These are phyloP conservation scores for Notamacropus eugenii DNA, from an alignment of 2,797 vertebrate genomes.

Conservation along the genomic window DNA sequence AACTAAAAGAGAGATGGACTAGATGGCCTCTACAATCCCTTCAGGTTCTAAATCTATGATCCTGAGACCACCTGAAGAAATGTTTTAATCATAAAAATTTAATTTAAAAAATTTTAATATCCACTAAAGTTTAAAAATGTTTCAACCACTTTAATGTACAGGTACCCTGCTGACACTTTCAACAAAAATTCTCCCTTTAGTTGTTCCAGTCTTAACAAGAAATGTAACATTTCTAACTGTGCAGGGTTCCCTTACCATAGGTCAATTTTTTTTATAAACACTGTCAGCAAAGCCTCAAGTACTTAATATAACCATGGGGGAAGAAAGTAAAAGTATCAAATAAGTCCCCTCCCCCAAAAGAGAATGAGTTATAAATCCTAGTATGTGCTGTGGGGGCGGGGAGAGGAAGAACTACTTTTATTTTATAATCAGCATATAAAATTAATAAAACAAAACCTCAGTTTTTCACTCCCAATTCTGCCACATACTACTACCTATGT, in stretches of 20 bases:
- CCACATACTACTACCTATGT: background rate
- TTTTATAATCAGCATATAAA: conserved; percentile 52
- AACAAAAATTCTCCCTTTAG: background rate
- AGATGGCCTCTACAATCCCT: background rate
- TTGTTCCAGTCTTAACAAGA: background rate
- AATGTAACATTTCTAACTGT: background rate
- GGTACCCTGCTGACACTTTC: background rate
- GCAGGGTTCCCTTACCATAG: background rate
- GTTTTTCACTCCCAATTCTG: background rate
- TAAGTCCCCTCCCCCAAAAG: conserved; percentile 20
- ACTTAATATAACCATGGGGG: background rate
- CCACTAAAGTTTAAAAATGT: background rate
- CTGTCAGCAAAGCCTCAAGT: background rate
- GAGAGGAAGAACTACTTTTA: background rate
- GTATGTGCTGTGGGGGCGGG: conserved; percentile 21
- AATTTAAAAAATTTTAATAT: background rate
- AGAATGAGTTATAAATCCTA: conserved; percentile 2
- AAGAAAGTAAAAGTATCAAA: conserved; percentile 16
- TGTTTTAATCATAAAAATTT: background rate
- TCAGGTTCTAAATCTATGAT: background rate
- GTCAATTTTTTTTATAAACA: background rate
- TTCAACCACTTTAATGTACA: background rate
- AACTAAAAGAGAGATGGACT: background rate
- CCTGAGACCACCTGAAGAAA: background rate
- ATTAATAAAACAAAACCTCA: conserved; percentile 36